Evolutionary conservation across 2,888 invertebrate genomes (phyloP).

Genomic region (Limnephilus lunatus): DNA sequence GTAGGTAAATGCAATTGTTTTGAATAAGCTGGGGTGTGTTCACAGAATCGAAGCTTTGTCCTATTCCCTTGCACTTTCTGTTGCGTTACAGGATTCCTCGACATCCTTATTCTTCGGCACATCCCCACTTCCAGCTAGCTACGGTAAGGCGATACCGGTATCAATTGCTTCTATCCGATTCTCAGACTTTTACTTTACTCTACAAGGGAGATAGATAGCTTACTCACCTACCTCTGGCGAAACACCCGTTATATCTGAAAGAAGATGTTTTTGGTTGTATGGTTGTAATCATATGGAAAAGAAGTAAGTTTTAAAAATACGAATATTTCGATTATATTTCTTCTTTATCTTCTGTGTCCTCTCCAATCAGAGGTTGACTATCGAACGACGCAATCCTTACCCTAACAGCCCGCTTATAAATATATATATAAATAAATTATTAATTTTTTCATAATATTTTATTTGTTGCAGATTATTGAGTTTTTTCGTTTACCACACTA

Average conservation of each 20-base stretch:
- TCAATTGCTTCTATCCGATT: conserved; percentile 59
- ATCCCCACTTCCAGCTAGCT: not conserved
- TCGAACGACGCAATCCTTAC: too few species aligned
- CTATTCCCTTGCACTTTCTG: conserved; percentile 17
- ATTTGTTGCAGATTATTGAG: too few species aligned
- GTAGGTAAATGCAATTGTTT: conserved; percentile 32
- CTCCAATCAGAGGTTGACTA: too few species aligned
- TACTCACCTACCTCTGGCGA: not conserved
- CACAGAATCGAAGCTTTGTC: conserved; percentile 10
- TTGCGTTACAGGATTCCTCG: not conserved
- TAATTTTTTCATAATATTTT: too few species aligned
- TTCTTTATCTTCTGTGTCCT: too few species aligned
- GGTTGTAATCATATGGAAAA: too few species aligned
- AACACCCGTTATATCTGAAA: not conserved
- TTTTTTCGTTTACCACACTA: too few species aligned
- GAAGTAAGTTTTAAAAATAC: too few species aligned
- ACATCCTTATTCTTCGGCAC: conserved; percentile 6
- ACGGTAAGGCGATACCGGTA: not conserved
- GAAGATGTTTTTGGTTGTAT: not conserved
- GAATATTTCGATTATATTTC: too few species aligned
- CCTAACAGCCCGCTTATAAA: too few species aligned
- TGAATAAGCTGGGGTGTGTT: not conserved
- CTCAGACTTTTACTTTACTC: not conserved
- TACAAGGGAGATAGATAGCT: not conserved
- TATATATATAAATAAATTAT: too few species aligned